Base-by-base conservation (phyloP, 2,888 invertebrate species). In the Apamea anceps region DNA sequence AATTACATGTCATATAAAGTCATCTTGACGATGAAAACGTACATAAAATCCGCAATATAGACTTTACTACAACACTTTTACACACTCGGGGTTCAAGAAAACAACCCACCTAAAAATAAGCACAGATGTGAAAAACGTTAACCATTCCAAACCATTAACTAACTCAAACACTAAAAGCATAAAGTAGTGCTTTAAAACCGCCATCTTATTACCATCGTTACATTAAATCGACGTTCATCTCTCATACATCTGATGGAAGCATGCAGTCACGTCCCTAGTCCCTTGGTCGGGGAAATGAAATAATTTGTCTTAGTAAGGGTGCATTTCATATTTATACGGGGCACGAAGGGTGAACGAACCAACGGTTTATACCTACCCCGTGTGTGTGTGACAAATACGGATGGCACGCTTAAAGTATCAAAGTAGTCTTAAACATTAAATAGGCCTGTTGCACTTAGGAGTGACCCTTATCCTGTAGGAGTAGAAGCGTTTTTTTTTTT, bases 251-350 rank as follows among this genome's bases (percentile, higher is more conserved):
- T 95, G 95, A 95, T 94, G 93, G 93, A 92, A 92, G 92, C 90
- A 90, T 93, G 92, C 94, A 95, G 95, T 94, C 96, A 96, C 96
- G 96, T 96, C 94, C 93, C 82, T 92, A 86, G 93, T 95, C 95
- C 95, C 94, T 94, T 92, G 94, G 93, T 90, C 91, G 93, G 94
- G 96, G 96, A 97, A 96, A 96, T 97, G 96, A 97, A 97, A 96
- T 96, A 96, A 97, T 97, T 96, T 96, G 96, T 96, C 97, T 96
- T 93, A 92, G 94, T 92, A 82, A 94, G 96, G 96, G 97, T 96
- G 96, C 96, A 96, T 96, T 96, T 96, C 96, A 96, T 96, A 96
- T 96, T 95, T 94, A 92, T 92, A 92, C 89, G 88, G 87, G 88
- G 80, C 83, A 85, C 85, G 80, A 87, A 93, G 94, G 96, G 94